Percentiles rank a stretch among this genome's conserved stretches.
Conservation (phyloP, 1,140 invertebrate species). For the Leucophenga varia region DNA sequence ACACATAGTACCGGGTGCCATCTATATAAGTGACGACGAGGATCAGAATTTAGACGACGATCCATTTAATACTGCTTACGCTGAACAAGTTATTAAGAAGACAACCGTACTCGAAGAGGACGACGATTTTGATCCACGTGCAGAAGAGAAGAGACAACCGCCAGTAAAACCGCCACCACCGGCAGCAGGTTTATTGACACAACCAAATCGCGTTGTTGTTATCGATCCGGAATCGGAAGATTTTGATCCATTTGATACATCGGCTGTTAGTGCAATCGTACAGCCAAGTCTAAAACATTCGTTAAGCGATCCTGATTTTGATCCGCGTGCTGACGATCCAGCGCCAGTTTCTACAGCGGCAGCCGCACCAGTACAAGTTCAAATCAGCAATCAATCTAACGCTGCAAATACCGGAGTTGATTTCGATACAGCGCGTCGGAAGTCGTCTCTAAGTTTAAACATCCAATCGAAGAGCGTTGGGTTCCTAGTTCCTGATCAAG, state of each 20-base stretch:
- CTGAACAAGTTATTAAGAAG: conserved; percentile 72
- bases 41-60: conserved; percentile 60
- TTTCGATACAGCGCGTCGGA: conserved; percentile 38
- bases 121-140: conserved; percentile 69
- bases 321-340: conserved; percentile 66
- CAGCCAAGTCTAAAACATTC: conserved; percentile 63
- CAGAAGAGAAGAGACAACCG: conserved; percentile 59
- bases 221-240: conserved; percentile 61
- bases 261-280: conserved; percentile 68
- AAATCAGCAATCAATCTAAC: not conserved
- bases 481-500: conserved; percentile 65
- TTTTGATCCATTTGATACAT: conserved; percentile 84
- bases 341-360: not conserved
- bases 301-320: conserved; percentile 71
- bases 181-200: conserved; percentile 33
- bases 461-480: conserved; percentile 67
- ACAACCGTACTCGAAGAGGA: conserved; percentile 68
- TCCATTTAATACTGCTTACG: conserved; percentile 86
- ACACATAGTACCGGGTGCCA: conserved; percentile 43
- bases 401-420: conserved; percentile 11
- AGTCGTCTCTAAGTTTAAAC: conserved; percentile 52
- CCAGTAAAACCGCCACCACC: conserved; percentile 25
- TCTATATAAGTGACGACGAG: conserved; percentile 57
- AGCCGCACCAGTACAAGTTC: not conserved
- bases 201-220: conserved; percentile 62